Evolutionary conservation across 2,888 invertebrate genomes (phyloP).

Genomic region (Cremastobaeus sp.): DNA sequence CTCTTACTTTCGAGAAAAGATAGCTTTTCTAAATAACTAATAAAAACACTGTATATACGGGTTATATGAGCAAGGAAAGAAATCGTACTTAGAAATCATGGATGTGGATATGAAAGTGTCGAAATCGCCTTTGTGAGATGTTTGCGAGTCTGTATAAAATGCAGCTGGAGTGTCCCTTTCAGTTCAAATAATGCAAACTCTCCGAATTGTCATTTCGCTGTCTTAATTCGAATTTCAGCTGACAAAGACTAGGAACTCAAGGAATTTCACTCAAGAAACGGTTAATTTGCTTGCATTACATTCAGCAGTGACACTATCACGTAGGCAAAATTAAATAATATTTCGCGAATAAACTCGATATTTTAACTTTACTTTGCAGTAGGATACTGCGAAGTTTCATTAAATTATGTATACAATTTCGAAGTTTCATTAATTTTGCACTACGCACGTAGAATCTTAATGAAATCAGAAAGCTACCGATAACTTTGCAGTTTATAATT

Average conservation of each 20-base stretch:
- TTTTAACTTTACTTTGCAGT: constrained; percentile 21
- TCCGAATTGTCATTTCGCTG: too few relatives aligned
- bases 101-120: too few relatives aligned
- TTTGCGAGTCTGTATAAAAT: too few relatives aligned
- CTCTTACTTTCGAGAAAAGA: constrained; percentile 63
- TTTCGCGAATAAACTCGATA: constrained; percentile 31
- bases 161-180: too few relatives aligned
- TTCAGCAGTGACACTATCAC: constrained; percentile 6
- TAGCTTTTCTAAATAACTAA: constrained; percentile 67
- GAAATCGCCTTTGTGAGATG: too few relatives aligned
- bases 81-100: too few relatives aligned
- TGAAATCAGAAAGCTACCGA: constrained; percentile 1
- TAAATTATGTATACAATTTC: constrained; percentile 33
- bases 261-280: neutral
- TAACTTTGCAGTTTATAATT: neutral
- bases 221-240: too few relatives aligned
- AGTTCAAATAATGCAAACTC: too few relatives aligned
- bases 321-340: constrained; percentile 26
- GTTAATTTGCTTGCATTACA: constrained; percentile 4
- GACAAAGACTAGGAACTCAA: neutral
- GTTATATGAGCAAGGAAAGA: too few relatives aligned
- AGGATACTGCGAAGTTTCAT: constrained; percentile 20
- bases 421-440: constrained; percentile 25
- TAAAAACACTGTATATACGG: constrained; percentile 67
- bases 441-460: constrained; percentile 12